Base-by-base conservation (phyloP, 2,113 vertebrate species). In the Perca schrenkii region DNA sequence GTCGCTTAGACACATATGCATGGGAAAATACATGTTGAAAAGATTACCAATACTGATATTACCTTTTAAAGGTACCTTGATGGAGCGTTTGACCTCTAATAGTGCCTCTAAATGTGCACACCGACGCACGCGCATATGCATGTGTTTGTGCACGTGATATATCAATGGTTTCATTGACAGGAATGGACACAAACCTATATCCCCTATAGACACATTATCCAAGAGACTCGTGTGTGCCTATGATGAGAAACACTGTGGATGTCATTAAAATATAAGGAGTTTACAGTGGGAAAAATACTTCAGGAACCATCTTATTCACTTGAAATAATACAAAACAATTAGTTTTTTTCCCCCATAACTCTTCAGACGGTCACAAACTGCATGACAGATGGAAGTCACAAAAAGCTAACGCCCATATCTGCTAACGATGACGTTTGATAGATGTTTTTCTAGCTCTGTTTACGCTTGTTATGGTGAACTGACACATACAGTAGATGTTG, bases 401-500 rank as follows among this genome's bases (percentile, higher is more conserved):
- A 50, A 34, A 49, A 47, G 22, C 54, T 73, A 8, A 60, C 21
- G 0, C 7, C 46, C 72, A 31, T 61, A 34, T 63, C 67, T 53
- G 12, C 52, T 10, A 25, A 25, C 69, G 28, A 0, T 50, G n/a
- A 74, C 22, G 25, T 34, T 19, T 68, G 65, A 21, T 19, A 12
- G 22, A 46, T 52, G 54, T 46, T 21, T 57, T 56, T 77, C 28
- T 67, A 65, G 57, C 64, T 63, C 62, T 80, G 67, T 73, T 86
- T n/a, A 63, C 49, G 15, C 19, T 70, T 79, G 73, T 62, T 65
- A 15, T 72, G 11, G 76, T 69, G 74, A 71, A 80, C n/a, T 79
- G 70, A 87, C 60, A 82, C 72, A 50, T 88, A 83, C 77, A 85
- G 89, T 80, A 61, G 56, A 50, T 73, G 76, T 86, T 77, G 47